Percentiles rank a stretch among this genome's conserved stretches.
Conservation (phyloP, 1,140 invertebrate species). For the Spodoptera litura region DNA sequence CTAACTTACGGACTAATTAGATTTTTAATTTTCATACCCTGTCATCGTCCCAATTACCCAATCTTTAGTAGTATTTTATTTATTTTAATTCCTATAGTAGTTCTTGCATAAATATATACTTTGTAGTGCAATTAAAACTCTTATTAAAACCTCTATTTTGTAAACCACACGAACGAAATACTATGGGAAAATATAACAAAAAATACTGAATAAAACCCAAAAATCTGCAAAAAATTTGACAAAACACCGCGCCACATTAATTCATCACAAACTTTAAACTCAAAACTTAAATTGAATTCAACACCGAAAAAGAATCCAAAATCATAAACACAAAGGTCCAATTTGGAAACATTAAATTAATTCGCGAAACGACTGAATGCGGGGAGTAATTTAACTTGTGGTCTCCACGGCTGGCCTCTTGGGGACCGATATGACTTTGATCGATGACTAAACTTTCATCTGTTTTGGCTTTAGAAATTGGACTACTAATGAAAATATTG, state of each 20-base stretch:
- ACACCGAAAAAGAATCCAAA: background rate
- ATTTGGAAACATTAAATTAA: conserved; percentile 40
- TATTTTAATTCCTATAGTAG: background rate
- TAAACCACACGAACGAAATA: too few relatives aligned
- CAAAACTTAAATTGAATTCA: background rate
- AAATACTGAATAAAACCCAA: too few relatives aligned
- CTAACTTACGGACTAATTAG: too few relatives aligned
- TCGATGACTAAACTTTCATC: conserved; percentile 39
- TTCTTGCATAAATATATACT: too few relatives aligned
- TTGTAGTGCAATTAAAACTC: too few relatives aligned
- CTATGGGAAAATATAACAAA: too few relatives aligned
- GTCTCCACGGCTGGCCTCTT: conserved; percentile 26
- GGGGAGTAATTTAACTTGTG: conserved; percentile 42
- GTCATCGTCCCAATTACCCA: too few relatives aligned
- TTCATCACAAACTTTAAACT: too few relatives aligned
- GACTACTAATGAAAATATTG: background rate
- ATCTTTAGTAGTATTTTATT: background rate
- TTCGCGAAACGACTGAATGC: conserved; percentile 32
- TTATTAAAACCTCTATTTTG: too few relatives aligned
- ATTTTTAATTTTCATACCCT: too few relatives aligned
- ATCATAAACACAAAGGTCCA: conserved; percentile 1
- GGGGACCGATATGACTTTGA: conserved; percentile 34
- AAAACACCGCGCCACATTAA: too few relatives aligned
- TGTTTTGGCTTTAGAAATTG: conserved; percentile 19
- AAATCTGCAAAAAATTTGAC: too few relatives aligned